These are phyloP conservation scores for Noctua comes DNA, from an alignment of 2,888 invertebrate species.

Conservation along the genomic window DNA sequence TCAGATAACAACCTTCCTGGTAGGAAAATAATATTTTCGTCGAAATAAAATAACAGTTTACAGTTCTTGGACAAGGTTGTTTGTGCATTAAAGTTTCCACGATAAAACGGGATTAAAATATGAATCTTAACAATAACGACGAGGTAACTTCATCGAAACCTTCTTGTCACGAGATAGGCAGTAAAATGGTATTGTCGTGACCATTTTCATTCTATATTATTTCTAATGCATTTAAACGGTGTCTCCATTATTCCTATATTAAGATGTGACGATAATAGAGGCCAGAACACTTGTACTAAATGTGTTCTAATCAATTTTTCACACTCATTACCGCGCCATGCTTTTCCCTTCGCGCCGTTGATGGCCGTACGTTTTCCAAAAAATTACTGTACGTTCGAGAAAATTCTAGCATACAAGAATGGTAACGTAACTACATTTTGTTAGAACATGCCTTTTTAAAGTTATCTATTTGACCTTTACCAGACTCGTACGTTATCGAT, in stretches of 20 bases:
- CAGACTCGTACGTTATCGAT: slow-evolving; percentile 5
- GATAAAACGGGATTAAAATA: neutral
- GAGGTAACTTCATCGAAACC: slow-evolving; percentile 6
- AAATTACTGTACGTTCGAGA: slow-evolving; percentile 1
- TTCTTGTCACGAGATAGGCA: slow-evolving; percentile 31
- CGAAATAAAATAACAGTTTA: neutral
- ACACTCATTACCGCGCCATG: neutral
- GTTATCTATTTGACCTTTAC: slow-evolving; percentile 19
- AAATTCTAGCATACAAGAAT: neutral
- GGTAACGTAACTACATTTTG: neutral
- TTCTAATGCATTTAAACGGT: slow-evolving; percentile 22
- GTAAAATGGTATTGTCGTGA: slow-evolving; percentile 48
- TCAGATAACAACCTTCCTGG: neutral
- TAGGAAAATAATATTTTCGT: neutral
- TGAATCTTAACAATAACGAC: slow-evolving; percentile 4
- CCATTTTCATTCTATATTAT: slow-evolving; percentile 12
- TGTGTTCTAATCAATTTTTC: slow-evolving; percentile 24
- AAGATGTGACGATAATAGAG: neutral
- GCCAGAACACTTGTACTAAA: neutral
- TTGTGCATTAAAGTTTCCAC: neutral
- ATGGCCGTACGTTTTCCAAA: neutral
- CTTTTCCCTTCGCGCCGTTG: neutral
- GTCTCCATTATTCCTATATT: slow-evolving; percentile 23
- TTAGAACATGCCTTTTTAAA: neutral
- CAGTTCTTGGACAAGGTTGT: slow-evolving; percentile 3